Evolutionary conservation across 2,797 vertebrate species (phyloP).

Genomic region (Manis pentadactyla): DNA sequence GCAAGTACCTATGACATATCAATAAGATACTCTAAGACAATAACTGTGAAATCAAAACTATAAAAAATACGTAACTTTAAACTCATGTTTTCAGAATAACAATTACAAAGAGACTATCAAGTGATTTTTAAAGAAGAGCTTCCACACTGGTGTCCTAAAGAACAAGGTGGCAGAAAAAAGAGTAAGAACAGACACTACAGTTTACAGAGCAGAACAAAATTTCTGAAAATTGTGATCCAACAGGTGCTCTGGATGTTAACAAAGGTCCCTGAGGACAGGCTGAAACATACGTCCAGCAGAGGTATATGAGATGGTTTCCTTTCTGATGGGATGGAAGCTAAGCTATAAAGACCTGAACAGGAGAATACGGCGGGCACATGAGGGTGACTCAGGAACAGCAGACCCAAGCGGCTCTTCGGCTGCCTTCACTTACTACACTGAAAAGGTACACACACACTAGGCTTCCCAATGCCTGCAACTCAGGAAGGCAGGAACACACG

Average conservation of each 20-base stretch:
- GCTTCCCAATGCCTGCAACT: background rate
- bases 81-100: background rate
- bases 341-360: too few relatives aligned
- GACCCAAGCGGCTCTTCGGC: background rate
- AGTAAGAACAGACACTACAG: background rate
- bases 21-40: background rate
- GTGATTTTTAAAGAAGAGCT: slow-evolving; percentile 31
- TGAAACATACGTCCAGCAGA: background rate
- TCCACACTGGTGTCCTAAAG: background rate
- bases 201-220: background rate
- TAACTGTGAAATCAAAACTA: slow-evolving; percentile 45
- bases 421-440: background rate
- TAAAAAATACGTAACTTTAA: background rate
- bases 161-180: background rate
- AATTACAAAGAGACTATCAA: background rate
- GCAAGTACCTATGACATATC: background rate
- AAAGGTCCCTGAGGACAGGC: background rate
- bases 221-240: background rate
- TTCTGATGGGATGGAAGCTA: background rate
- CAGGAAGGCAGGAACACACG: background rate
- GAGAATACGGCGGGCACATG: background rate
- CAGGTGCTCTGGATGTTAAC: background rate
- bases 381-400: background rate
- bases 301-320: background rate
- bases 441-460: background rate